Conservation (phyloP, 1,140 invertebrate species). For the Hylaeus anthracinus region DNA sequence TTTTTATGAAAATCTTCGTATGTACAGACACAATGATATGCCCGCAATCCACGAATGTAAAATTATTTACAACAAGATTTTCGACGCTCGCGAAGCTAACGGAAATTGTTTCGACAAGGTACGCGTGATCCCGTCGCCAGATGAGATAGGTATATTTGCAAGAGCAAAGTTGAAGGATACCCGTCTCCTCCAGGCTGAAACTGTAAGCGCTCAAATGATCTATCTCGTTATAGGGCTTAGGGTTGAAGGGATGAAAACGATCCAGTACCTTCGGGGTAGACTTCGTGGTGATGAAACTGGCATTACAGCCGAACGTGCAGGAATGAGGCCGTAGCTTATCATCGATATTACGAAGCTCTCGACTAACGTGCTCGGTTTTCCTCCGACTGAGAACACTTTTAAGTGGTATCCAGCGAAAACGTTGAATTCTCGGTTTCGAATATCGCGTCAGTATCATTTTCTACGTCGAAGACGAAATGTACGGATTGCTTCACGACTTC, state of each 20-base stretch:
- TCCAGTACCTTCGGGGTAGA: slow-evolving; percentile 68
- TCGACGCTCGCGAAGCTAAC: not conserved
- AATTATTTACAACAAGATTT: too few species aligned
- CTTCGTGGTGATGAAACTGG: slow-evolving; percentile 66
- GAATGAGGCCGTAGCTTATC: slow-evolving; percentile 70
- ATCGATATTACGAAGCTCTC: slow-evolving; percentile 76
- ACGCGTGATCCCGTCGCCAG: not conserved
- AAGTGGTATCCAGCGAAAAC: not conserved
- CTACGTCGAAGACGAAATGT: too few species aligned
- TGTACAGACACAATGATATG: too few species aligned
- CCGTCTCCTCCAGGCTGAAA: slow-evolving; percentile 51
- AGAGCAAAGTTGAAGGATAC: slow-evolving; percentile 59
- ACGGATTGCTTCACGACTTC: too few species aligned
- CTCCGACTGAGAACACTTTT: slow-evolving; percentile 41
- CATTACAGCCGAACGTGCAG: slow-evolving; percentile 73
- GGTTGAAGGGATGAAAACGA: slow-evolving; percentile 70
- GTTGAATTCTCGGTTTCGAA: not conserved
- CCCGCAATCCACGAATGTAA: not conserved
- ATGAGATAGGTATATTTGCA: slow-evolving; percentile 42
- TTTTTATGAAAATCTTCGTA: not conserved
- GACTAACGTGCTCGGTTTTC: slow-evolving; percentile 44
- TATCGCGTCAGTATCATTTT: not conserved
- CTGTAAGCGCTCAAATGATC: slow-evolving; percentile 74
- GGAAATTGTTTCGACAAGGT: not conserved
- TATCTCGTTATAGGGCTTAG: slow-evolving; percentile 78